Evolutionary conservation across 2,113 vertebrate species (phyloP), one percentile per base, ranked within the genome.

Genomic region (Siniperca knerii): DNA sequence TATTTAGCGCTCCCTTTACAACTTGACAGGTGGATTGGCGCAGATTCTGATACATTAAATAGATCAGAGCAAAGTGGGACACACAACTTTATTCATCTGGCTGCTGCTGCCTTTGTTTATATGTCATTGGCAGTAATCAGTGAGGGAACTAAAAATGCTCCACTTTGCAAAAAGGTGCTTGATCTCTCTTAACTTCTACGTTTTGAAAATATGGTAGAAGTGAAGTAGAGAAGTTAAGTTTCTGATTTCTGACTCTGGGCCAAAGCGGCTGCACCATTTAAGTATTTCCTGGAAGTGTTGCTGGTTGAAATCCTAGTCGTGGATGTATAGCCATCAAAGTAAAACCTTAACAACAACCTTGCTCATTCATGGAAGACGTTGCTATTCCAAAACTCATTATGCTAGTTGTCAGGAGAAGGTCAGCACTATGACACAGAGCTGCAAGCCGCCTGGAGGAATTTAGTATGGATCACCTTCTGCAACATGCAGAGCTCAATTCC

Each of bases 361-460:
- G 75, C 60, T 92, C 90, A 83, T 92, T 93, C 89, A 92, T 44
- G 78, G 88, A 91, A 89, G 92, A 93, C 82, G 68, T 77, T 88
- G 84, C 79, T 87, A 40, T 91, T 85, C 87, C 86, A 92, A 90
- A 94, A 87, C 89, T 93, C 89, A 93, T 96, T 95, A 95, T 94
- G 75, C 85, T 48, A 77, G 83, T 93, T 95, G 93, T 92, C 92
- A 93, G 90, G 82, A 87, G 92, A 95, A 95, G 94, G 93, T 95
- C 93, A 93, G 75, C 81, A 50, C 78, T 86, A 75, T 89, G 90
- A 91, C 90, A 88, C 89, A 85, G 62, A 84, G 82, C 89, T 89
- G 64, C 60, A 72, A 78, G 87, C 93, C 83, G 91, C 94, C 93
- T 85, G 83, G 46, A 93, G 94, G 91, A 93, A 91, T 93, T 93